These are phyloP conservation scores for Chrysina gloriosa DNA, from an alignment of 2,888 invertebrate species.

Conservation along the genomic window DNA sequence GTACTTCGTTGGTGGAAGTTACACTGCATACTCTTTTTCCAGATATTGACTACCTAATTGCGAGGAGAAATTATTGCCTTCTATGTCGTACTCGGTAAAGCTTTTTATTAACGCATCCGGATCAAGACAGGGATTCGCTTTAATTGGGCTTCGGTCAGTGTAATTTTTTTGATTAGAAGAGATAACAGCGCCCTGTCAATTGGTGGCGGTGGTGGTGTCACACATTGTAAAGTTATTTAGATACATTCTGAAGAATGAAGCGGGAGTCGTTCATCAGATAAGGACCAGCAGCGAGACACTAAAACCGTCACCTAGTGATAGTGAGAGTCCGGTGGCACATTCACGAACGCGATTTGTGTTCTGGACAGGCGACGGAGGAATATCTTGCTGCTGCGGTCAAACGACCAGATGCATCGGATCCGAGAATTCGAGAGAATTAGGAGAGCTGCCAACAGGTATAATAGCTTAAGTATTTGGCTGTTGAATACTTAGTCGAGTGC, in stretches of 20 bases:
- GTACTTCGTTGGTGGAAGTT: too few species aligned
- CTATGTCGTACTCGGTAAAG: background rate
- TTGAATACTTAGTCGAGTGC: background rate
- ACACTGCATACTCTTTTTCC: too few species aligned
- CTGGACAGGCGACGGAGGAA: conserved; percentile 47
- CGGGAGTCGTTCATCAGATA: conserved; percentile 48
- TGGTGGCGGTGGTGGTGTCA: conserved; percentile 12
- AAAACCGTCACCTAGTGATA: conserved; percentile 52
- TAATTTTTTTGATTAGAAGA: conserved; percentile 26
- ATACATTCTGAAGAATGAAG: conserved; percentile 35
- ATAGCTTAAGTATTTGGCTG: background rate
- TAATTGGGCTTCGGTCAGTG: conserved; percentile 8
- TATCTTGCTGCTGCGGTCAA: conserved; percentile 45
- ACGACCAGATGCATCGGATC: conserved; percentile 43
- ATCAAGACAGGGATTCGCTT: too few species aligned
- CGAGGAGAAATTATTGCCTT: too few species aligned
- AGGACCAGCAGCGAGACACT: conserved; percentile 46
- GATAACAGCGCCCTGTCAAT: conserved; percentile 28
- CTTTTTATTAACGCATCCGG: background rate
- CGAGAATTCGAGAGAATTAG: conserved; percentile 45
- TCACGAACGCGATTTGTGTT: conserved; percentile 54
- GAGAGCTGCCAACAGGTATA: conserved; percentile 31
- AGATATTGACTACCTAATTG: too few species aligned
- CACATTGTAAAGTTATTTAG: conserved; percentile 31
- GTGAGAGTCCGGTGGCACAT: conserved; percentile 54